Percentiles rank a stretch among this genome's conserved stretches.
phyloP scores from a whole-genome alignment of 2,888 invertebrate genomes.

The Tiliacea citrago region DNA sequence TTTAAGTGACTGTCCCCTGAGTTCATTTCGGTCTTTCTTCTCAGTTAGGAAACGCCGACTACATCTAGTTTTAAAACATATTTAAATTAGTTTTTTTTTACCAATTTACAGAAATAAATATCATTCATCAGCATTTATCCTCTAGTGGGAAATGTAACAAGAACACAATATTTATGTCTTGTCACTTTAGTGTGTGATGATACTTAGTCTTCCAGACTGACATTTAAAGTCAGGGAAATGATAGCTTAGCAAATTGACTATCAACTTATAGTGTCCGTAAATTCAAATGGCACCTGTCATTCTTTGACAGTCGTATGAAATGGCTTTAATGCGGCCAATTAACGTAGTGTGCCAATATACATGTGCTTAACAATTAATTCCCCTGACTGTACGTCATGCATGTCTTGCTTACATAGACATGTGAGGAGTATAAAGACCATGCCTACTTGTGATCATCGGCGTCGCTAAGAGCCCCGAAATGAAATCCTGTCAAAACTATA shows the following conservation, averaged over 20 bases:
- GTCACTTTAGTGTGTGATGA: not conserved
- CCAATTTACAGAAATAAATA: too few relatives aligned
- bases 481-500: slow-evolving; percentile 2
- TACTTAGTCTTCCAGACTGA: not conserved
- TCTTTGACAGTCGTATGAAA: not conserved
- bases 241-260: not conserved
- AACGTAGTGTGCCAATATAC: not conserved
- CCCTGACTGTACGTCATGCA: not conserved
- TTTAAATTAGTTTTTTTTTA: not conserved
- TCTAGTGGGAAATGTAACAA: not conserved
- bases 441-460: not conserved
- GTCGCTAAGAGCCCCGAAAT: not conserved
- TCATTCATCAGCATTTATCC: not conserved
- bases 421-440: not conserved
- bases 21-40: not conserved
- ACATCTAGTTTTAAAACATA: not conserved
- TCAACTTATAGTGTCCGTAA: not conserved
- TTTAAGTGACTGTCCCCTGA: not conserved
- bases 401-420: not conserved
- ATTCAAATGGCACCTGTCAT: not conserved
- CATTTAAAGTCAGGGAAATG: not conserved
- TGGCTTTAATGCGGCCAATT: not conserved
- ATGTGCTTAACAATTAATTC: not conserved
- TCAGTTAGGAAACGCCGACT: not conserved
- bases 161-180: not conserved